A percentile compares a stretch with the other conserved stretches of the same genome.
These are phyloP conservation scores for Strigops habroptila DNA, from an alignment of 2,113 vertebrate genomes.

Conservation along the genomic window DNA sequence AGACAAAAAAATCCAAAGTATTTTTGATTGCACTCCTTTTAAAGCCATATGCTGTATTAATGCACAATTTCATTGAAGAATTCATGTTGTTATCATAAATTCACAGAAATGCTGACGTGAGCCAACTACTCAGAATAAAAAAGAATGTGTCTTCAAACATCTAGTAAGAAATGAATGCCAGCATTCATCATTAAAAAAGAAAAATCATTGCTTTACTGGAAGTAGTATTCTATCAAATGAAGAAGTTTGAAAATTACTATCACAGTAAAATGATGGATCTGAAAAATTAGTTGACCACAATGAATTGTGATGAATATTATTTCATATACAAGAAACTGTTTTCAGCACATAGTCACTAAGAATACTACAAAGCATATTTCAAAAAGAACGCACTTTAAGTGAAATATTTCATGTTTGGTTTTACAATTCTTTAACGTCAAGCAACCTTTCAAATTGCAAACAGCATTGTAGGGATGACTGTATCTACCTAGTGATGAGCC, in stretches of 20 bases:
- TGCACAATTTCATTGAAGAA: neutral
- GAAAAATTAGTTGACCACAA: neutral
- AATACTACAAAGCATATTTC: neutral
- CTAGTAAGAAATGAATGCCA: neutral
- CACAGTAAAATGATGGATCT: neutral
- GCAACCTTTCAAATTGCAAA: conserved; percentile 9
- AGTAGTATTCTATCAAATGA: neutral
- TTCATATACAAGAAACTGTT: neutral
- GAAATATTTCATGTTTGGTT: neutral
- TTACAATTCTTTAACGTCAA: neutral
- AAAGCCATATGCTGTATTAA: neutral
- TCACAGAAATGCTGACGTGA: neutral
- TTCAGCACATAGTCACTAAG: neutral
- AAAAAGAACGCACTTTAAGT: neutral
- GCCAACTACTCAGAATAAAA: neutral
- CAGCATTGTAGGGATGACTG: neutral
- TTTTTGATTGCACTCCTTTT: neutral
- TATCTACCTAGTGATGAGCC: neutral
- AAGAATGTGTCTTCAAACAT: neutral
- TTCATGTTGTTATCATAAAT: neutral
- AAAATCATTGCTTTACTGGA: neutral
- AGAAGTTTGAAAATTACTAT: neutral
- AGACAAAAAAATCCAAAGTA: neutral
- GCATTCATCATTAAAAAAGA: neutral
- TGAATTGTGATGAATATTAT: neutral